phyloP scores from a whole-genome alignment of 2,888 invertebrate genomes.

The Pyrochroa serraticornis region DNA sequence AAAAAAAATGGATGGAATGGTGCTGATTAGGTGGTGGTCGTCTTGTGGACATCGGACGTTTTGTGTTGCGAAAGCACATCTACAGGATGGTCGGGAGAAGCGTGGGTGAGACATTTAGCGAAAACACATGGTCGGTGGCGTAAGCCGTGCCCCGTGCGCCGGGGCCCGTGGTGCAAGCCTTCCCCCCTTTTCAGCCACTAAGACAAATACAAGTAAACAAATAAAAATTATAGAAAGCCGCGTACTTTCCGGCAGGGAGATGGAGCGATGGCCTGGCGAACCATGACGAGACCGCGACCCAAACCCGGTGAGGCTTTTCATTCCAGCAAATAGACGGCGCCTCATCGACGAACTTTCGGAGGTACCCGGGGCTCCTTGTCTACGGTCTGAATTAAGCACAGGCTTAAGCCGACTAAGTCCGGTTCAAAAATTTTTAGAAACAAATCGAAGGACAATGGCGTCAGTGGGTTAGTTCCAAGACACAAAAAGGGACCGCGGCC shows the following conservation, averaged over 20 bases:
- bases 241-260: slow-evolving; percentile 88
- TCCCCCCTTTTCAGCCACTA: slow-evolving; percentile 10
- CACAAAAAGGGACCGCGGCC: too few species aligned
- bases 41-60: too few species aligned
- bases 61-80: too few species aligned
- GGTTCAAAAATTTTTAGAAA: background rate
- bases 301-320: slow-evolving; percentile 80
- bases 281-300: slow-evolving; percentile 71
- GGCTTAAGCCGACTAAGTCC: background rate
- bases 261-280: slow-evolving; percentile 80
- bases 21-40: background rate
- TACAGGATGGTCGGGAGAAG: too few species aligned
- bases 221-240: slow-evolving; percentile 37
- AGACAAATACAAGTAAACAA: slow-evolving; percentile 16
- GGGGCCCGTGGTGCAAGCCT: background rate
- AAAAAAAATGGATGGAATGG: slow-evolving; percentile 7
- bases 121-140: too few species aligned
- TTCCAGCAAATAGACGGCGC: slow-evolving; percentile 79
- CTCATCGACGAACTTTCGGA: slow-evolving; percentile 68
- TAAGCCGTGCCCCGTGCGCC: too few species aligned
- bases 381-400: slow-evolving; percentile 31
- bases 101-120: too few species aligned
- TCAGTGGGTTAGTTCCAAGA: slow-evolving; percentile 4
- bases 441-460: background rate
- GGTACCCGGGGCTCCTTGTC: slow-evolving; percentile 35